Conservation (phyloP, 92 coral and sea anemone species). For the Isaurus tuberculatus region DNA sequence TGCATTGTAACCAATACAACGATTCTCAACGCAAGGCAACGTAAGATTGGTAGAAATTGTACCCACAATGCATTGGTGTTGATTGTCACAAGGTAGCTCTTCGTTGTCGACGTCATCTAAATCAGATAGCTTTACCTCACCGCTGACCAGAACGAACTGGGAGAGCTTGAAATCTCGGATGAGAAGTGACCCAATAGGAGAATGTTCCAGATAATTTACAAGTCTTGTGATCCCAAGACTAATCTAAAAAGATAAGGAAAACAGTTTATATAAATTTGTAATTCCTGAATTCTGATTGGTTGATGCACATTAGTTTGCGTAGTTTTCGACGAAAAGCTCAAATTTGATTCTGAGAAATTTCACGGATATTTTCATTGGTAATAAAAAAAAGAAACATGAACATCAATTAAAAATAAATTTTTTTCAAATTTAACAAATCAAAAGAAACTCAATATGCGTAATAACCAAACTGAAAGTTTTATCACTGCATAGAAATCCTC, state of each 20-base stretch:
- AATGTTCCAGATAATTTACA: constrained; percentile 66
- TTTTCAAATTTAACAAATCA: too few species aligned
- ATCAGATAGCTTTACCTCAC: constrained; percentile 88
- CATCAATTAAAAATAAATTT: too few species aligned
- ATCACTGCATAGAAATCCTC: too few species aligned
- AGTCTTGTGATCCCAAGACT: constrained; percentile 88
- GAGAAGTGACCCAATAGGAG: constrained; percentile 90
- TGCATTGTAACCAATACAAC: constrained; percentile 75
- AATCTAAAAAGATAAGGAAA: constrained; percentile 60
- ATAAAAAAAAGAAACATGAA: too few species aligned
- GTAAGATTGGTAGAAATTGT: constrained; percentile 67
- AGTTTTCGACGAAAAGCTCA: too few species aligned
- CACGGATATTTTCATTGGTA: too few species aligned
- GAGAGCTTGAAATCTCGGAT: constrained; percentile 88
- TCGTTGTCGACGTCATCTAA: constrained; percentile 96
- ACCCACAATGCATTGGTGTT: constrained; percentile 76
- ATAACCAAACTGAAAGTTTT: too few species aligned
- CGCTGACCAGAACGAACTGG: constrained; percentile 88
- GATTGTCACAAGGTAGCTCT: constrained; percentile 67
- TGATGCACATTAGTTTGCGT: too few species aligned
- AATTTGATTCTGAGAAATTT: too few species aligned
- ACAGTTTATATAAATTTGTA: too few species aligned
- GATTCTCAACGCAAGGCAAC: constrained; percentile 70
- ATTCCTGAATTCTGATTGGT: too few species aligned
- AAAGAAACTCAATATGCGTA: too few species aligned